These are phyloP conservation scores for Trichopoda pennipes DNA, from an alignment of 2,888 invertebrate genomes.

Conservation along the genomic window DNA sequence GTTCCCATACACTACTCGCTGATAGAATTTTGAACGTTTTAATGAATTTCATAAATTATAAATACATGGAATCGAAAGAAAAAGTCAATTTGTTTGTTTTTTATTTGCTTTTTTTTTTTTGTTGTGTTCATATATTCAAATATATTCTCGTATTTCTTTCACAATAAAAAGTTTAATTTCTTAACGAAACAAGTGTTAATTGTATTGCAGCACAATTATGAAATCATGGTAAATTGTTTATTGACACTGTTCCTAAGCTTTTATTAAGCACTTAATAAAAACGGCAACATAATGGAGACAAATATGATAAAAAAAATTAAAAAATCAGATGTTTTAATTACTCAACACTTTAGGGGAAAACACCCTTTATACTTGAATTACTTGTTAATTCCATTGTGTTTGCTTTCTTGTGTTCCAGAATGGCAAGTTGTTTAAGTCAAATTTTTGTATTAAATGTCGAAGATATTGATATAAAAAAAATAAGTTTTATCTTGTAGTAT, in stretches of 20 bases:
- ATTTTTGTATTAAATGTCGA: conserved; percentile 3
- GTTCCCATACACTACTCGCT: no score
- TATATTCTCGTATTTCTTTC: neutral
- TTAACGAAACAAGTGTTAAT: conserved; percentile 21
- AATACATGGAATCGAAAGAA: no score
- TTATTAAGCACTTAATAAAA: conserved; percentile 32
- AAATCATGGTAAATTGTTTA: conserved; percentile 53
- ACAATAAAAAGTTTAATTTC: neutral
- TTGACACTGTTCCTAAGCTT: conserved; percentile 48
- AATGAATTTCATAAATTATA: no score
- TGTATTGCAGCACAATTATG: conserved; percentile 13
- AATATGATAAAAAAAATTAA: neutral
- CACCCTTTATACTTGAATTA: conserved; percentile 28
- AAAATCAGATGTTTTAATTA: conserved; percentile 45
- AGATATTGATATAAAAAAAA: neutral
- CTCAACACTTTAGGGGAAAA: conserved; percentile 35
- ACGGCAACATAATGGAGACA: neutral
- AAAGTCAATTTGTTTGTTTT: no score
- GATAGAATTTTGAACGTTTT: no score
- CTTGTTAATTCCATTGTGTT: conserved; percentile 6
- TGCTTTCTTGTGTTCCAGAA: neutral
- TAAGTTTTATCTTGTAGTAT: neutral
- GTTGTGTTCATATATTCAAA: conserved; percentile 48
- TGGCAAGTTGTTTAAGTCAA: neutral
- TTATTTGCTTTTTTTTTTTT: no score